Conservation (phyloP, 2,888 invertebrate species). For the Coecobrya sp. region DNA sequence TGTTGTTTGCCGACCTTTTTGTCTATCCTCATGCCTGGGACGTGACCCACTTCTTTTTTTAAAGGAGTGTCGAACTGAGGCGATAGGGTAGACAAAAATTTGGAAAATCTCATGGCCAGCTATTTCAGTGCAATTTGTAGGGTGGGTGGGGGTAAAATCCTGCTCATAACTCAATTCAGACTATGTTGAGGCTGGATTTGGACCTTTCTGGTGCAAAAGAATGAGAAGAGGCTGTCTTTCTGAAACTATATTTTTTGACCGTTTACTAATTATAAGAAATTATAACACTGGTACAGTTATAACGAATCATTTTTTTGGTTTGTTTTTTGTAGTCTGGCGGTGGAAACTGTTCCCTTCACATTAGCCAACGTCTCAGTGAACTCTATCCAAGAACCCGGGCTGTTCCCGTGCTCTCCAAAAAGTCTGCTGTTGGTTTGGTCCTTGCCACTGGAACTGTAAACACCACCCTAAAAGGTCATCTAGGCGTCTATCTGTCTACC, state of each 20-base stretch:
- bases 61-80: conserved; percentile 78
- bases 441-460: conserved; percentile 94
- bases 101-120: conserved; percentile 86
- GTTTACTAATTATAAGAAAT: background rate
- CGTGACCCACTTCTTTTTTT: conserved; percentile 41
- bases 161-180: conserved; percentile 86
- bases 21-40: conserved; percentile 84
- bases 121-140: conserved; percentile 86
- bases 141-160: conserved; percentile 82
- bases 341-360: conserved; percentile 93
- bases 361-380: conserved; percentile 95
- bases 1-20: conserved; percentile 77
- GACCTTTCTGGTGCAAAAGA: conserved; percentile 66
- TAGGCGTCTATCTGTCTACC: conserved; percentile 93
- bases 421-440: conserved; percentile 96
- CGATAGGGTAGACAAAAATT: conserved; percentile 82
- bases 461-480: conserved; percentile 93
- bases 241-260: conserved; percentile 35
- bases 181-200: conserved; percentile 86
- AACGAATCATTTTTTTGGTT: background rate
- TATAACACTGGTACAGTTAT: background rate
- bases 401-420: conserved; percentile 94
- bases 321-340: conserved; percentile 68
- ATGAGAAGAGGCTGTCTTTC: conserved; percentile 49
- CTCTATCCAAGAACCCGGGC: conserved; percentile 94